Evolutionary conservation across 2,797 vertebrate species (phyloP).

Genomic region (Tapera naevia): DNA sequence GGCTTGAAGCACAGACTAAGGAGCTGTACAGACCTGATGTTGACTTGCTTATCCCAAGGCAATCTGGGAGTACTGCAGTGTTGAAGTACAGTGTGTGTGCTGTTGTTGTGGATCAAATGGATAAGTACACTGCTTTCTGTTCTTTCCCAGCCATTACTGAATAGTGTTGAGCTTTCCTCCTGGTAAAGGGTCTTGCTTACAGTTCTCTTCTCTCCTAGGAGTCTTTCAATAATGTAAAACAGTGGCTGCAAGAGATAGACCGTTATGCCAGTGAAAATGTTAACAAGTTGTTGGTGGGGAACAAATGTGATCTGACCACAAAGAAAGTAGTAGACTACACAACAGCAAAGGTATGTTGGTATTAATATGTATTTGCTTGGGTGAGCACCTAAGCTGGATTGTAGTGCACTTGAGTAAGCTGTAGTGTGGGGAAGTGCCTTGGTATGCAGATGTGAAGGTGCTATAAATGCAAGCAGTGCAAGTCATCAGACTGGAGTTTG

Average conservation of each 20-base stretch:
- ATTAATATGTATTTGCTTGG: accelerated
- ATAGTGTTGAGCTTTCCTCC: background rate
- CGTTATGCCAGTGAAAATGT: slow-evolving; percentile 99
- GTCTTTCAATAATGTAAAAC: slow-evolving; percentile 98
- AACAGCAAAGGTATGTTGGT: slow-evolving; percentile 90
- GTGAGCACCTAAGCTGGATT: background rate
- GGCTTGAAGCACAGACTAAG: background rate
- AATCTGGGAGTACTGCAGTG: accelerated
- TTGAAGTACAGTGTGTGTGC: background rate
- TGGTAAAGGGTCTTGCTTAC: background rate
- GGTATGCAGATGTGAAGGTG: accelerated
- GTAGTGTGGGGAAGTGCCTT: background rate
- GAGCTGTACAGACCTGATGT: background rate
- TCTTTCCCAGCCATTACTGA: background rate
- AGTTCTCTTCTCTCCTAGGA: slow-evolving; percentile 78
- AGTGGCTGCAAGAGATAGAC: slow-evolving; percentile 99
- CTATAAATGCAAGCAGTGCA: background rate
- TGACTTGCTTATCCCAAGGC: accelerated
- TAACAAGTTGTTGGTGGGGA: slow-evolving; percentile 99
- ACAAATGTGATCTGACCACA: slow-evolving; percentile 98
- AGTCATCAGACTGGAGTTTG: background rate
- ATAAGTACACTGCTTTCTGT: accelerated
- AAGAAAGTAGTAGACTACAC: slow-evolving; percentile 99
- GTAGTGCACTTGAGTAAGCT: background rate
- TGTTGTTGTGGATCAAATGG: accelerated